phyloP scores from a whole-genome alignment of 2,113 vertebrate species.

The Oncorhynchus kisutch region DNA sequence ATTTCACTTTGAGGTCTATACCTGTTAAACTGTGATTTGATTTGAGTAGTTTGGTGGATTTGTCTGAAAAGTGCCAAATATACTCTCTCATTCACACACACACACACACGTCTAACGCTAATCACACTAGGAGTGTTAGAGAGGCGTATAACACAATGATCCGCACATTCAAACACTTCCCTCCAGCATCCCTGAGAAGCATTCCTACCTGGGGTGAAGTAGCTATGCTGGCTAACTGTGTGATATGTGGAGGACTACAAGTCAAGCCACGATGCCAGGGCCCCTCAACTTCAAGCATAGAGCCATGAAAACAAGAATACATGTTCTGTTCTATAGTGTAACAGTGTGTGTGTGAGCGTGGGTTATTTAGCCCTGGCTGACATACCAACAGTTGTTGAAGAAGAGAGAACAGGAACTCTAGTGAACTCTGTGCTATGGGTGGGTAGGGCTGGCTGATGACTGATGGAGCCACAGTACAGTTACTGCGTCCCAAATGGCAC shows the following conservation, averaged over 20 bases:
- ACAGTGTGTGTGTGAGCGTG: no score
- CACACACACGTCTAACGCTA: not conserved
- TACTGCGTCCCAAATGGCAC: not conserved
- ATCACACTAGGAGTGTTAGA: not conserved
- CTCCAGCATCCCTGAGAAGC: not conserved
- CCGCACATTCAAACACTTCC: not conserved
- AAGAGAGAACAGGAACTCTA: not conserved
- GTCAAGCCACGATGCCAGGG: not conserved
- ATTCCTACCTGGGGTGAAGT: conserved; percentile 1
- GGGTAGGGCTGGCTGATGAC: no score
- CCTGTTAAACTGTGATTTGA: no score
- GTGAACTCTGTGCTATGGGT: not conserved
- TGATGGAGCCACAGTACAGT: no score
- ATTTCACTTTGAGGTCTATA: no score
- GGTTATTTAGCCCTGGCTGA: not conserved
- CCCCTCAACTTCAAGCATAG: not conserved
- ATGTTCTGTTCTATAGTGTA: not conserved
- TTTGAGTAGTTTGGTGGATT: not conserved
- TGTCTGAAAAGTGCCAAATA: not conserved
- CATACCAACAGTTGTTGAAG: not conserved
- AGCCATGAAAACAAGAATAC: not conserved
- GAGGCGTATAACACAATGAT: conserved; percentile 2
- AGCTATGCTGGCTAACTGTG: not conserved
- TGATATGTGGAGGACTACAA: not conserved
- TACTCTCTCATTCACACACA: not conserved